Percentiles rank a stretch among this genome's conserved stretches.
These are phyloP conservation scores for Charina bottae DNA, from an alignment of 2,113 vertebrate species.

Conservation along the genomic window DNA sequence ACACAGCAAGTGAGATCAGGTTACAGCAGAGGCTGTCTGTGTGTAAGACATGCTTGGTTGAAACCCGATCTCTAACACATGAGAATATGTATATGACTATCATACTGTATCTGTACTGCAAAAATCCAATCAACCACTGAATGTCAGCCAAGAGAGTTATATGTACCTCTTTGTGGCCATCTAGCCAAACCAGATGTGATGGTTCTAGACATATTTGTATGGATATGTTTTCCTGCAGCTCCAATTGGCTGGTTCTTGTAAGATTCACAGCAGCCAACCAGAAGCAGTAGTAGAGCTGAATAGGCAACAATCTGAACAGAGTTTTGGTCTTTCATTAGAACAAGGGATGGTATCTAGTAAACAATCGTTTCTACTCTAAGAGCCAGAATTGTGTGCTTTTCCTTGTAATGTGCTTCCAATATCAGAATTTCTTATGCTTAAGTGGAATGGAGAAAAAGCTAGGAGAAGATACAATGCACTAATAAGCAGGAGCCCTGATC, in stretches of 20 bases:
- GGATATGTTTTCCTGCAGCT: not conserved
- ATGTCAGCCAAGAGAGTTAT: too few species aligned
- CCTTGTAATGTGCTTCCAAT: not conserved
- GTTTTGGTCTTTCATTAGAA: not conserved
- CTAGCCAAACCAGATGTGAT: too few species aligned
- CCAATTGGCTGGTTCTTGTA: not conserved
- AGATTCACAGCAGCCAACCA: not conserved
- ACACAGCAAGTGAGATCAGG: too few species aligned
- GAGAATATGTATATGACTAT: too few species aligned
- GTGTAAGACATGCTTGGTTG: too few species aligned
- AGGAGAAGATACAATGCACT: not conserved
- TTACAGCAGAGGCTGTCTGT: too few species aligned
- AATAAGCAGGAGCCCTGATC: not conserved
- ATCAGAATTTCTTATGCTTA: not conserved
- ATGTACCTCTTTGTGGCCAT: too few species aligned
- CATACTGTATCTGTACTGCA: too few species aligned
- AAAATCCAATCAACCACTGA: too few species aligned
- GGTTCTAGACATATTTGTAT: not conserved
- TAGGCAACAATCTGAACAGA: not conserved
- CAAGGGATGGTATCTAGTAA: not conserved
- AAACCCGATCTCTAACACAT: too few species aligned
- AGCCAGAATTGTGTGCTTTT: too few species aligned
- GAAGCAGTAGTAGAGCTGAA: not conserved
- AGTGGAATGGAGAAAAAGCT: not conserved
- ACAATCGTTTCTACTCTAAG: not conserved